Conservation (phyloP, 2,888 invertebrate species). For the Dicycla oo region DNA sequence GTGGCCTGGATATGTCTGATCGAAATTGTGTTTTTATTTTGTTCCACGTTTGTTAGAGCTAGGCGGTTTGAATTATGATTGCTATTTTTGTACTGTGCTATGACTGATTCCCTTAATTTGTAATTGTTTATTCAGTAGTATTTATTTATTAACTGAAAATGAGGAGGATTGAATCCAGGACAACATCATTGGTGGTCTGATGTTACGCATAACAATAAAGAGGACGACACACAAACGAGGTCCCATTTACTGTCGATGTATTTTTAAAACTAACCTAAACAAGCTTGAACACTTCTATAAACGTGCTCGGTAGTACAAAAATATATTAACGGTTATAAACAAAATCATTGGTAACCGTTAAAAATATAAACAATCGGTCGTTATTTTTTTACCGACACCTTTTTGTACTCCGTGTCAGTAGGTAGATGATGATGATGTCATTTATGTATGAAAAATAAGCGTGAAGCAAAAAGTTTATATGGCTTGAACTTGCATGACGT, state of each 20-base stretch:
- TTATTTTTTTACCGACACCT: conserved; percentile 52
- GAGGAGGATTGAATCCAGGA: conserved; percentile 1
- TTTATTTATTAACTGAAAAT: not conserved
- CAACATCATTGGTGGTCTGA: conserved; percentile 18
- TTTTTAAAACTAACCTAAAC: conserved; percentile 50
- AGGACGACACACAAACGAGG: conserved; percentile 21
- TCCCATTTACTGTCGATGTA: conserved; percentile 36
- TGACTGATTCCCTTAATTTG: not conserved
- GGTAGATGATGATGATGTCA: conserved; percentile 58
- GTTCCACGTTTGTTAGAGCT: not conserved
- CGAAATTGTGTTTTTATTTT: conserved; percentile 4
- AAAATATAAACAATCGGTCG: conserved; percentile 50
- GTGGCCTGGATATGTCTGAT: conserved; percentile 21
- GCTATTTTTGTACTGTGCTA: conserved; percentile 8
- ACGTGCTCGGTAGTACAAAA: conserved; percentile 23
- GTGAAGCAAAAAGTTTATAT: conserved; percentile 32
- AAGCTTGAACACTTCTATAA: conserved; percentile 26
- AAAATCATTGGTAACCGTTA: conserved; percentile 57
- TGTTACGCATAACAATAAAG: conserved; percentile 37
- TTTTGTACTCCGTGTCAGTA: conserved; percentile 41
- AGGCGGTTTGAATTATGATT: not conserved
- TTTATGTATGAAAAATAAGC: conserved; percentile 41
- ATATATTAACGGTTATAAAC: conserved; percentile 42
- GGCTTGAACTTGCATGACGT: conserved; percentile 34
- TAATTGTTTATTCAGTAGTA: not conserved